phyloP scores from a whole-genome alignment of 2,888 invertebrate species.

The Hedya salicella region DNA sequence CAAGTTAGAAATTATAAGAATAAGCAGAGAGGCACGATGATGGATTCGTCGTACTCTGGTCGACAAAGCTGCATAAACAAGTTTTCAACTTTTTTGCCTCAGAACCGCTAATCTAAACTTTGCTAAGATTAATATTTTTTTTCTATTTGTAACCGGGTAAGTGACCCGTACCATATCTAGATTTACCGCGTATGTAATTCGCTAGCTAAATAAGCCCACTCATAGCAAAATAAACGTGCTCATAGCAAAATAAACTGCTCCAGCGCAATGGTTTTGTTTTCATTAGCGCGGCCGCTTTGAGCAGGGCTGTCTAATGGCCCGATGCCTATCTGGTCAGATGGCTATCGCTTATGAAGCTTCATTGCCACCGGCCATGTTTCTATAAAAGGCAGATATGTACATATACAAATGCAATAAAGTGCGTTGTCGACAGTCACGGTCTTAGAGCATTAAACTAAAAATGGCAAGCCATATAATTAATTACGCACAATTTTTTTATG shows the following conservation, averaged over 20 bases:
- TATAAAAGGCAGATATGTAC: neutral
- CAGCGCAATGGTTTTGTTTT: constrained; percentile 31
- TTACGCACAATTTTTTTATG: too few relatives aligned
- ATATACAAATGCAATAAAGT: neutral
- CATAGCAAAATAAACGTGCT: constrained; percentile 34
- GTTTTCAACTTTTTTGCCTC: neutral
- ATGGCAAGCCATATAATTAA: too few relatives aligned
- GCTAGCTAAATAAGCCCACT: constrained; percentile 33
- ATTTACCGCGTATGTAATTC: constrained; percentile 22
- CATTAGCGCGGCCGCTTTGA: constrained; percentile 34
- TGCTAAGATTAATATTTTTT: neutral
- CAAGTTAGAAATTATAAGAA: too few relatives aligned
- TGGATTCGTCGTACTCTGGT: too few relatives aligned
- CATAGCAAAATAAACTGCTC: constrained; percentile 38
- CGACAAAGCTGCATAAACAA: neutral
- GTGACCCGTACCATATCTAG: constrained; percentile 26
- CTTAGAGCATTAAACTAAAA: too few relatives aligned
- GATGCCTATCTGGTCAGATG: constrained; percentile 12
- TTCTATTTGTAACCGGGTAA: constrained; percentile 21
- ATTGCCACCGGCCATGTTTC: constrained; percentile 4
- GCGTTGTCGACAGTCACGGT: too few relatives aligned
- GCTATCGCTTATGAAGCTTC: constrained; percentile 8
- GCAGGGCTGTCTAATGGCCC: constrained; percentile 24
- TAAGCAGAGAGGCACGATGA: too few relatives aligned
- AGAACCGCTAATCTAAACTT: neutral